A percentile compares a stretch with the other conserved stretches of the same genome.
These are phyloP conservation scores for Gallinago stenura DNA, from an alignment of 2,797 vertebrate genomes.

Conservation along the genomic window DNA sequence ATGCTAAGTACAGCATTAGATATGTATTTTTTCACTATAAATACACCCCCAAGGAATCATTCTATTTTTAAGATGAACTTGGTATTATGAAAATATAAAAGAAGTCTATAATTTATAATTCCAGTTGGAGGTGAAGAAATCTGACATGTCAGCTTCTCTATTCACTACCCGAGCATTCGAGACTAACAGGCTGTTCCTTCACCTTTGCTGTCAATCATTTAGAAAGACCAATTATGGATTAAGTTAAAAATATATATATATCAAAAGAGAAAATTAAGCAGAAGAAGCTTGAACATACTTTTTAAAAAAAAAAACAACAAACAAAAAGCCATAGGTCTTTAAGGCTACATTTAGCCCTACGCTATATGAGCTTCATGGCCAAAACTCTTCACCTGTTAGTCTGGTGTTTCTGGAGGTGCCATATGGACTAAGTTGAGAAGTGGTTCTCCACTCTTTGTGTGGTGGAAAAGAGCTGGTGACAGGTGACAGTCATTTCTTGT, in stretches of 20 bases:
- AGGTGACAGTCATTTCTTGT: conserved; percentile 47
- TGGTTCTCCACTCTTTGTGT: background rate
- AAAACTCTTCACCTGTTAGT: background rate
- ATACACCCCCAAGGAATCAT: conserved; percentile 46
- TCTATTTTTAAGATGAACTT: conserved; percentile 48
- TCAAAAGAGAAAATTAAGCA: conserved; percentile 3
- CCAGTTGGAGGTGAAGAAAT: conserved; percentile 48
- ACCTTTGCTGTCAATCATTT: conserved; percentile 49
- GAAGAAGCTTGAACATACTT: background rate
- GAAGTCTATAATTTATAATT: conserved; percentile 67
- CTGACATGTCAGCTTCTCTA: conserved; percentile 55
- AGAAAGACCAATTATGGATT: conserved; percentile 41
- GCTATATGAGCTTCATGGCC: background rate
- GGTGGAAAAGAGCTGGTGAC: conserved; percentile 7
- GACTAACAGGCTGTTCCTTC: conserved; percentile 61
- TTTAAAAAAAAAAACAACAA: background rate
- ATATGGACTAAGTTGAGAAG: conserved; percentile 12
- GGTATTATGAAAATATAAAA: conserved; percentile 56
- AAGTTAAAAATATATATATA: background rate
- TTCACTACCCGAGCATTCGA: conserved; percentile 47
- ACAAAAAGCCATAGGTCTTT: background rate
- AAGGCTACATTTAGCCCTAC: background rate
- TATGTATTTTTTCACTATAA: conserved; percentile 56
- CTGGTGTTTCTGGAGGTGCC: conserved; percentile 3
- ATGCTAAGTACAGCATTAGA: conserved; percentile 36